phyloP scores from a whole-genome alignment of 2,888 invertebrate genomes.

The Nephrotoma appendiculata region DNA sequence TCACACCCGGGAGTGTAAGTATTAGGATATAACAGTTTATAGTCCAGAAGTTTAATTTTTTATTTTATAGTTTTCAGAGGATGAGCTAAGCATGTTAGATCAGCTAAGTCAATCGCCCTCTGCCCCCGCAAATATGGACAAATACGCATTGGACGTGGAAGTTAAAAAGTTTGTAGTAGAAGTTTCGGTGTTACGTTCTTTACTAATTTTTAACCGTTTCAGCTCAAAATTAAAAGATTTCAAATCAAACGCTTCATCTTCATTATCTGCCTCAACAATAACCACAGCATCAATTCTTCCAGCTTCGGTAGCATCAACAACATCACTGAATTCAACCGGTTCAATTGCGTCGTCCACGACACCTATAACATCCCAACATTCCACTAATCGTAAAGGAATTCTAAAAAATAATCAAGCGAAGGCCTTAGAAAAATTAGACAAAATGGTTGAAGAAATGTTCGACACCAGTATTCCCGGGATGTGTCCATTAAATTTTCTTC shows the following conservation, averaged over 20 bases:
- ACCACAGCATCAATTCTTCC: neutral
- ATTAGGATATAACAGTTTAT: slow-evolving; percentile 7
- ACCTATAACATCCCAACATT: neutral
- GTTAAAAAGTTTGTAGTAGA: neutral
- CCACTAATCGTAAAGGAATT: slow-evolving; percentile 19
- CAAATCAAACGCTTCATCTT: neutral
- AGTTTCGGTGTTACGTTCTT: neutral
- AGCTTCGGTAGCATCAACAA: neutral
- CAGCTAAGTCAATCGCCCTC: slow-evolving; percentile 32
- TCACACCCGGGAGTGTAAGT: slow-evolving; percentile 18
- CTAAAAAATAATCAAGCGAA: slow-evolving; percentile 29
- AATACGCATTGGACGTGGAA: slow-evolving; percentile 4
- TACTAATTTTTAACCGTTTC: neutral
- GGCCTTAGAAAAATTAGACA: slow-evolving; percentile 31
- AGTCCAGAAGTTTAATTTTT: slow-evolving; percentile 19
- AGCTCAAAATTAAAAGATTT: neutral
- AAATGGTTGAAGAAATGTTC: slow-evolving; percentile 32
- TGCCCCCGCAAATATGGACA: slow-evolving; percentile 29
- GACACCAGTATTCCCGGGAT: slow-evolving; percentile 27
- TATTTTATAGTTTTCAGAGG: slow-evolving; percentile 20
- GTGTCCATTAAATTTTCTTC: slow-evolving; percentile 20
- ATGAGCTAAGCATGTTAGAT: slow-evolving; percentile 28
- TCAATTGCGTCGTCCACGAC: neutral
- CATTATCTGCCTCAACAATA: neutral
- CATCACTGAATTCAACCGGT: neutral